Conservation (phyloP, 2,797 vertebrate genomes). For the Phalanger gymnotis region DNA sequence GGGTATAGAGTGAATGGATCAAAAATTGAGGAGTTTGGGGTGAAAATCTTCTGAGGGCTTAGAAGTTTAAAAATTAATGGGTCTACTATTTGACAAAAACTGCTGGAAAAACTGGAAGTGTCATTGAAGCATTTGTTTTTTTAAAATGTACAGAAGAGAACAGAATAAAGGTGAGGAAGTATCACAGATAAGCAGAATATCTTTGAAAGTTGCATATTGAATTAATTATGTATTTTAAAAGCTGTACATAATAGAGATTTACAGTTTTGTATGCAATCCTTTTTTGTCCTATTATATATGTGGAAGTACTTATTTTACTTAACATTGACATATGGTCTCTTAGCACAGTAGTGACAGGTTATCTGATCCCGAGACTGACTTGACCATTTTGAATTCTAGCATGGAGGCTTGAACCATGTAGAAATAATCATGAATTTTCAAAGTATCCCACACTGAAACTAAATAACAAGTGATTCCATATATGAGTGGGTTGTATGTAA, state of each 20-base stretch:
- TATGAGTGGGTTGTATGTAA: background rate
- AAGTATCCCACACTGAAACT: background rate
- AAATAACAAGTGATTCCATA: background rate
- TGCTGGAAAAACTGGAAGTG: background rate
- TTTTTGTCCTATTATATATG: background rate
- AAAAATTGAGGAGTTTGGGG: too few relatives aligned
- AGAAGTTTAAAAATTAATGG: too few relatives aligned
- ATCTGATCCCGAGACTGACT: background rate
- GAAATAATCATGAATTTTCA: background rate
- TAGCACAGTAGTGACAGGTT: background rate
- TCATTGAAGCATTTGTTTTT: background rate
- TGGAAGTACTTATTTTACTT: background rate
- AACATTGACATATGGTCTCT: background rate
- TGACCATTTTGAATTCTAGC: background rate
- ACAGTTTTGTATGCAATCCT: background rate
- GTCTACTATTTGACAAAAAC: too few relatives aligned
- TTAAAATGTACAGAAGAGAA: background rate
- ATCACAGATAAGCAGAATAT: background rate
- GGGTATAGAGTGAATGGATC: too few relatives aligned
- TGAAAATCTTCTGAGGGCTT: too few relatives aligned
- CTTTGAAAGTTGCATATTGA: background rate
- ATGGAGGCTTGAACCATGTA: background rate
- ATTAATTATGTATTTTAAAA: background rate
- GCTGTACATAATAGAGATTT: background rate
- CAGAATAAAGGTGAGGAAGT: background rate